These are phyloP conservation scores for Lacanobia oleracea DNA, from an alignment of 2,888 invertebrate genomes.

Conservation along the genomic window DNA sequence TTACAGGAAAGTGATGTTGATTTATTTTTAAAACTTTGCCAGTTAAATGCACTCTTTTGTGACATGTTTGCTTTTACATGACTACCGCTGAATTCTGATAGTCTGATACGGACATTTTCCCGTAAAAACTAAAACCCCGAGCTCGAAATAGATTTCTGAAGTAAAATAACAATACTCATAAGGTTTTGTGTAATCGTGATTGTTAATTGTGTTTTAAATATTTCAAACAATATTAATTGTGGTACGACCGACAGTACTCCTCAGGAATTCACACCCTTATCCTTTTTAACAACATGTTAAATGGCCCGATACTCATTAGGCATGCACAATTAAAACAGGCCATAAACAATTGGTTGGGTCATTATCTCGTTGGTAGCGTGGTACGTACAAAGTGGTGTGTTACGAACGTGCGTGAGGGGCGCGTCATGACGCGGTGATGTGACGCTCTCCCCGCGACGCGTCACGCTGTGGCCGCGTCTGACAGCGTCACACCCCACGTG, in stretches of 20 bases:
- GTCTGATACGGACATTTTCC: neutral
- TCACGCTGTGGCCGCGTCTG: constrained; percentile 69
- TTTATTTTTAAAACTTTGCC: constrained; percentile 33
- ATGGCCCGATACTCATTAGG: constrained; percentile 37
- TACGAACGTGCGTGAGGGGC: constrained; percentile 64
- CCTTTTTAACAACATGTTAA: constrained; percentile 29
- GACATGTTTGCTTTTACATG: neutral
- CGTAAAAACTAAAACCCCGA: neutral
- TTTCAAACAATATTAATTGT: constrained; percentile 2
- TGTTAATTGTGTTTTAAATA: neutral
- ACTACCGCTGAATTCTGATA: neutral
- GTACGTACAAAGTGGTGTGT: constrained; percentile 48
- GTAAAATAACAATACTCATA: neutral
- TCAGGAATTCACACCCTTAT: constrained; percentile 30
- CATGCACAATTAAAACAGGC: constrained; percentile 49
- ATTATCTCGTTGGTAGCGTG: constrained; percentile 51
- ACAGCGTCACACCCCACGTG: constrained; percentile 70
- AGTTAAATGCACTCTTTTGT: constrained; percentile 24
- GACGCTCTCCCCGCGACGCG: constrained; percentile 59
- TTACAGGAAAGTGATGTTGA: constrained; percentile 48
- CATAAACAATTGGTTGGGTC: constrained; percentile 50
- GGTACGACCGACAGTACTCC: neutral
- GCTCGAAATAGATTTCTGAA: neutral
- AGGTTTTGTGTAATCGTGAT: no score
- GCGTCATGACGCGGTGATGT: constrained; percentile 66